Evolutionary conservation across 1,140 invertebrate genomes (phyloP).

Genomic region (Drosophila pruinosa): DNA sequence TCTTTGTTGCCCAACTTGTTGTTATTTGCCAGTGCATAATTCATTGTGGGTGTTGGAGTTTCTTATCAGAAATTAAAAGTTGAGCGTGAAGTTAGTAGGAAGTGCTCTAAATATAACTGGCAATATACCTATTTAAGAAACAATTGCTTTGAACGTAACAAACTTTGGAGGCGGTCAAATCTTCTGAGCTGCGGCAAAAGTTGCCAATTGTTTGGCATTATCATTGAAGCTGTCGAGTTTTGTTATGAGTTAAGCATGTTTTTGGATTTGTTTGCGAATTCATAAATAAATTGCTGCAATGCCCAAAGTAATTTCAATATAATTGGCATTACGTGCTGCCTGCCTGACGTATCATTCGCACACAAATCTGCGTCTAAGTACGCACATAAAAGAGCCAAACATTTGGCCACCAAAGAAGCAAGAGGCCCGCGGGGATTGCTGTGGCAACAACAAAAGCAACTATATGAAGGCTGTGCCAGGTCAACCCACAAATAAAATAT

Average conservation of each 20-base stretch:
- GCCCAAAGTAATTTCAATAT: conserved; percentile 68
- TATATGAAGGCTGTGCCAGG: conserved; percentile 16
- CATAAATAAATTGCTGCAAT: conserved; percentile 43
- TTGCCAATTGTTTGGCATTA: background rate
- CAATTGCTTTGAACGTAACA: background rate
- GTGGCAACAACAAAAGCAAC: conserved; percentile 16
- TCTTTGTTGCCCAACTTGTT: conserved; percentile 11
- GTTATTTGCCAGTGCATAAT: background rate
- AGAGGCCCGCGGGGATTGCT: conserved; percentile 32
- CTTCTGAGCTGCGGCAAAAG: background rate
- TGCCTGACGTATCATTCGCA: conserved; percentile 63
- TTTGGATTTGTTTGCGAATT: conserved; percentile 20
- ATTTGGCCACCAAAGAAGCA: conserved; percentile 16
- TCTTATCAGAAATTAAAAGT: conserved; percentile 27
- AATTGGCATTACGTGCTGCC: conserved; percentile 70
- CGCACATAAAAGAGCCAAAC: conserved; percentile 34
- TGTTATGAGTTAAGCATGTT: conserved; percentile 7
- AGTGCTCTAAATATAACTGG: background rate
- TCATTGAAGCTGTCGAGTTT: background rate
- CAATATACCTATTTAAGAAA: background rate
- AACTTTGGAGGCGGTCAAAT: background rate
- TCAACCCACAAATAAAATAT: conserved; percentile 40
- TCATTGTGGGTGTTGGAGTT: background rate
- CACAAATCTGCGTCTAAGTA: conserved; percentile 61
- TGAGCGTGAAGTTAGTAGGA: conserved; percentile 1